Conservation (phyloP, 2,888 invertebrate genomes). For the Oscheius sp. region DNA sequence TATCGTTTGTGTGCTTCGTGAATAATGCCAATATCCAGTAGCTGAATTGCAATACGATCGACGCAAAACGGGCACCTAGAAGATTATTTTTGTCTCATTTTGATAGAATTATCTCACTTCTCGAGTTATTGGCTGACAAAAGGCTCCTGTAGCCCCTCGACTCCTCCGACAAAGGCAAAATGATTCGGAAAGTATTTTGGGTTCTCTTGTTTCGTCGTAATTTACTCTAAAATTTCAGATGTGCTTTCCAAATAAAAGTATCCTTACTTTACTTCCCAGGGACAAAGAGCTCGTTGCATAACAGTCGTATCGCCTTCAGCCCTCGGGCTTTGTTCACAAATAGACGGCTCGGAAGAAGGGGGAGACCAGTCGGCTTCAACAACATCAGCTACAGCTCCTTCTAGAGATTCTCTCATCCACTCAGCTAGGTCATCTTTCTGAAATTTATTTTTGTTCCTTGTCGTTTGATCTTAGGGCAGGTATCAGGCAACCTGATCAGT, state of each 20-base stretch:
- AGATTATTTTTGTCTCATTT: too few relatives aligned
- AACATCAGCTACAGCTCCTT: constrained; percentile 37
- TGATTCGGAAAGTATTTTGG: constrained; percentile 64
- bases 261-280: constrained; percentile 57
- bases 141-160: constrained; percentile 57
- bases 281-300: constrained; percentile 64
- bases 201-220: constrained; percentile 65
- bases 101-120: constrained; percentile 36
- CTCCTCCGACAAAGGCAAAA: constrained; percentile 62
- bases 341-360: constrained; percentile 34
- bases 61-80: constrained; percentile 53
- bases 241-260: neutral
- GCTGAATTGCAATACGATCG: constrained; percentile 54
- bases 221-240: constrained; percentile 47
- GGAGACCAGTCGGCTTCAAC: constrained; percentile 45
- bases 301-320: constrained; percentile 44
- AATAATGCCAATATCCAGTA: constrained; percentile 48
- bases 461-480: neutral
- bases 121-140: constrained; percentile 60
- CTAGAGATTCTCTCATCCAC: constrained; percentile 50
- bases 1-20: constrained; percentile 38
- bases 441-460: neutral
- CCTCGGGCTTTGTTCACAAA: constrained; percentile 41
- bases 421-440: constrained; percentile 54
- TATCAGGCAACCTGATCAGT: neutral